These are phyloP conservation scores for Crocodylus rhombifer DNA, from an alignment of 2,797 vertebrate genomes.

Conservation along the genomic window DNA sequence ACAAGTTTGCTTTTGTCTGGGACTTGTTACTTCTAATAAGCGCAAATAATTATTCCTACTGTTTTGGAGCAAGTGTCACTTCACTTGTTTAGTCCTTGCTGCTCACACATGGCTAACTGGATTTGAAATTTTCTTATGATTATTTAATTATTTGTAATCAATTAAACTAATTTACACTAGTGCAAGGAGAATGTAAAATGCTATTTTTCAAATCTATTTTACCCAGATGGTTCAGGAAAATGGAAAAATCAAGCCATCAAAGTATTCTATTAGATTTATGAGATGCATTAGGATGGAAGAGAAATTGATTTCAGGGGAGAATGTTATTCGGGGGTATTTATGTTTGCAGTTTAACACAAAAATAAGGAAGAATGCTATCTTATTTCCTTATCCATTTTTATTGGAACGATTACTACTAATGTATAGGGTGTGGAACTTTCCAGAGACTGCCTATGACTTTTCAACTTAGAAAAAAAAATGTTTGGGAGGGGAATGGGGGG, in stretches of 20 bases:
- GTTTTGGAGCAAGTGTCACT: neutral
- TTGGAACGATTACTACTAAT: neutral
- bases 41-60: neutral
- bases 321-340: neutral
- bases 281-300: rapidly evolving
- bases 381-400: neutral
- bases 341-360: neutral
- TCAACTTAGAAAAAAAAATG: neutral
- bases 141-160: neutral
- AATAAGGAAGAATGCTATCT: rapidly evolving
- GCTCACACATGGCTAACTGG: neutral
- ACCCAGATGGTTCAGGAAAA: neutral
- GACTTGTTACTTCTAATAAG: neutral
- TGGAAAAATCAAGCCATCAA: neutral
- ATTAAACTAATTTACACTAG: neutral
- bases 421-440: neutral
- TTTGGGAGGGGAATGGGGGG: neutral
- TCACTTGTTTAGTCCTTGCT: neutral
- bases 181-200: neutral
- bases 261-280: neutral
- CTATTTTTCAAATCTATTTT: neutral
- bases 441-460: neutral
- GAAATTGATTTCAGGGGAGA: neutral
- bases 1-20: neutral
- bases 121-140: neutral